A percentile compares a stretch with the other conserved stretches of the same genome.
These are phyloP conservation scores for Neolamprologus longior DNA, from an alignment of 2,113 vertebrate genomes.

Conservation along the genomic window DNA sequence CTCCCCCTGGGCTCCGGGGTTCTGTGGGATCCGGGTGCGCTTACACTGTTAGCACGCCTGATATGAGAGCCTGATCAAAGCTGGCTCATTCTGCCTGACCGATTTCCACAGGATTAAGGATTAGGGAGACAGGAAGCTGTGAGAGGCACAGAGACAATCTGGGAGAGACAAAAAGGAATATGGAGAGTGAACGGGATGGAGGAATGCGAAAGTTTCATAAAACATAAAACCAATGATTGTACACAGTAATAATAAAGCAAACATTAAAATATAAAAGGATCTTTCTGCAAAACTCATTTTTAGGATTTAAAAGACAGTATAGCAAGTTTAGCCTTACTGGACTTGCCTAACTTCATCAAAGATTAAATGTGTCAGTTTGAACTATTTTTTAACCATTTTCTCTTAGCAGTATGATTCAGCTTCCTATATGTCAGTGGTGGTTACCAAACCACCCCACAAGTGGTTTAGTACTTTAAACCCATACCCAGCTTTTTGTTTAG, in stretches of 20 bases:
- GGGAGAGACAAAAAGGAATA: conserved; percentile 43
- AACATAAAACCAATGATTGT: background rate
- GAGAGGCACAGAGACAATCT: conserved; percentile 61
- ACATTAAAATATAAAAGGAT: background rate
- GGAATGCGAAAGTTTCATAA: background rate
- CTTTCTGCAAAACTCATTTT: background rate
- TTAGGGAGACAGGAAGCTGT: conserved; percentile 72
- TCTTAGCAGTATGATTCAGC: background rate
- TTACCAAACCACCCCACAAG: background rate
- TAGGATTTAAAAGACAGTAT: background rate
- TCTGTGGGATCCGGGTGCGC: conserved; percentile 68
- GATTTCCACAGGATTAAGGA: conserved; percentile 77
- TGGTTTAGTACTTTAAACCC: background rate
- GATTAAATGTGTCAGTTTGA: background rate
- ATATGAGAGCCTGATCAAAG: conserved; percentile 76
- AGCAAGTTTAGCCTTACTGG: background rate
- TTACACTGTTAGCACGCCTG: conserved; percentile 69
- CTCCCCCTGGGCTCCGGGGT: conserved; percentile 52
- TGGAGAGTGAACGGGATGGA: conserved; percentile 25
- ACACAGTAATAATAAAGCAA: background rate
- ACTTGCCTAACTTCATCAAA: background rate
- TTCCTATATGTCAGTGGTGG: background rate
- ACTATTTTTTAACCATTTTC: background rate
- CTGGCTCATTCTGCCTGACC: conserved; percentile 71
- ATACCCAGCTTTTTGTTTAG: background rate